Base-by-base conservation (phyloP, 2,797 vertebrate genomes). In the Sparus aurata region DNA sequence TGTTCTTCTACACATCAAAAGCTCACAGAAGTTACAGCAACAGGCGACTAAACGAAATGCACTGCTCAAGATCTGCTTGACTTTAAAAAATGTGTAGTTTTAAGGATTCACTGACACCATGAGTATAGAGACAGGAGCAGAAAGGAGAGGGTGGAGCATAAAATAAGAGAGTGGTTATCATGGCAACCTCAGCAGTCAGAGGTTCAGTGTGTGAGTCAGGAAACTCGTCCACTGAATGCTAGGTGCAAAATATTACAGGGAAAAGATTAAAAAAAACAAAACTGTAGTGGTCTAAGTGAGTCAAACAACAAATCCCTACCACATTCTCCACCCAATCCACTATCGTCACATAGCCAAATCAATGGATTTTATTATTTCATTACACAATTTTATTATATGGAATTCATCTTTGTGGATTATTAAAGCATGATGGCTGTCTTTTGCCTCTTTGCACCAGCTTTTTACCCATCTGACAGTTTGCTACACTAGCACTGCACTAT, bases 141-240 rank as follows among this genome's bases (percentile, higher is more conserved):
- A 22, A 53, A 67, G 18, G n/a, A 69, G 27, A 60, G 18, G 2
- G 45, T 53, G 30, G 47, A 47, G 27, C 55, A n/a, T 38, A 53
- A 52, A 71, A 17, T 18, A 57, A 50, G 38, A 49, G 50, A 57
- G 52, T 53, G 23, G 18, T 45, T 22, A 69, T 45, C 20, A 41
- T 18, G 34, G 52, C 38, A 61, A 45, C 52, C 34, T 11, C 46
- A 54, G 52, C 73, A 69, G 63, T 67, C 71, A n/a, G 45, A 62
- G 30, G 27, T 27, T 27, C 4, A 27, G 27, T 27, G 20, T 3
- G 15, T 64, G 49, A 30, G 54, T 15, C 2, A 3, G 66, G 49
- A 52, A 54, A 64, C 34, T 15, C 1, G 7, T 49, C 22, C 50
- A 23, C 2, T 45, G 50, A 58, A 53, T 53, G 46, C 68, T 52